Evolutionary conservation across 2,888 invertebrate genomes (phyloP).

Genomic region (Drosophila nigritarsus): DNA sequence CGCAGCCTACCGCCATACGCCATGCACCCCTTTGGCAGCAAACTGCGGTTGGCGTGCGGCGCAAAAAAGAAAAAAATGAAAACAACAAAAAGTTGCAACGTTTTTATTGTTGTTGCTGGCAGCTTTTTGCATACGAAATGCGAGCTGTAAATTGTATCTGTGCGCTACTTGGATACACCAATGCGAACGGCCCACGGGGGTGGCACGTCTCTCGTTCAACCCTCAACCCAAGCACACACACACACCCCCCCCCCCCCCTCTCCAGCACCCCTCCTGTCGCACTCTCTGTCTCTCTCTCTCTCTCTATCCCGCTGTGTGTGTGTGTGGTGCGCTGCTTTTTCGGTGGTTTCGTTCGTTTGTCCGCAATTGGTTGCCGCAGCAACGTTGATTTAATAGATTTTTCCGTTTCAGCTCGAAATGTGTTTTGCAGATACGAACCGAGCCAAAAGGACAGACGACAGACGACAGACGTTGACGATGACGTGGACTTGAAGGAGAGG

Average conservation of each 20-base stretch:
- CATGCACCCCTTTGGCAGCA: conserved; percentile 8
- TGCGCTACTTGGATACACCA: conserved; percentile 79
- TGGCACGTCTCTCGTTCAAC: conserved; percentile 51
- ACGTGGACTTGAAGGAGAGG: conserved; percentile 26
- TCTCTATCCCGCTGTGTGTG: conserved; percentile 18
- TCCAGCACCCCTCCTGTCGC: neutral
- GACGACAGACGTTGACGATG: conserved; percentile 26
- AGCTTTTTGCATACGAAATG: conserved; percentile 80
- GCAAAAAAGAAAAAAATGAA: conserved; percentile 10
- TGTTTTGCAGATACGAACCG: conserved; percentile 75
- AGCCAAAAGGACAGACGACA: conserved; percentile 4
- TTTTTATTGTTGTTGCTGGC: conserved; percentile 38
- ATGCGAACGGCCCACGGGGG: conserved; percentile 67
- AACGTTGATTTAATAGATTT: conserved; percentile 85
- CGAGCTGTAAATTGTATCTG: conserved; percentile 82
- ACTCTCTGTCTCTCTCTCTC: neutral
- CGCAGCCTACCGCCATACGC: neutral
- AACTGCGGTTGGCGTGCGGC: conserved; percentile 73
- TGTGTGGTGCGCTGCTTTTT: conserved; percentile 55
- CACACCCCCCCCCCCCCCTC: neutral
- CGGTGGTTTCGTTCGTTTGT: conserved; percentile 83
- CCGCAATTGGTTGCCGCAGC: conserved; percentile 84
- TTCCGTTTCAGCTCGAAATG: conserved; percentile 81
- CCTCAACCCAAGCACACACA: conserved; percentile 13
- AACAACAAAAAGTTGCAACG: conserved; percentile 14